These are phyloP conservation scores for Carduelis carduelis DNA, from an alignment of 2,797 vertebrate species.

Conservation along the genomic window DNA sequence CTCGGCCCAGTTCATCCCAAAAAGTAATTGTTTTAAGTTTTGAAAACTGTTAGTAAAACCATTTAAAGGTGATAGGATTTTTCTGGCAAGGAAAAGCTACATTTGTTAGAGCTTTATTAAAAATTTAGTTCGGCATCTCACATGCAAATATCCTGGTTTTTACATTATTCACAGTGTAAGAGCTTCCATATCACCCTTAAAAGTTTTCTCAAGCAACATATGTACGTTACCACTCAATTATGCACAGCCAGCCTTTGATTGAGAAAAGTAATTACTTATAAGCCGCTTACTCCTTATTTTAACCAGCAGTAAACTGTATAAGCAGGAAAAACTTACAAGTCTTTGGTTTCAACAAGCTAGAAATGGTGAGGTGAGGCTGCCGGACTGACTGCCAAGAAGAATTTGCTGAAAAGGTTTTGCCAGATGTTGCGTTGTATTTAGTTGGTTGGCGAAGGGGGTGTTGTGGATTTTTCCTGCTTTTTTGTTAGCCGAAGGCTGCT, in stretches of 20 bases:
- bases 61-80: slow-evolving; percentile 84
- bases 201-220: slow-evolving; percentile 84
- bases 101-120: slow-evolving; percentile 76
- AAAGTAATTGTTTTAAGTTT: slow-evolving; percentile 73
- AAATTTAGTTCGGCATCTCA: slow-evolving; percentile 80
- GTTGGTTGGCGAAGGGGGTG: slow-evolving; percentile 97
- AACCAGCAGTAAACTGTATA: slow-evolving; percentile 97
- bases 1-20: slow-evolving; percentile 80
- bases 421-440: slow-evolving; percentile 99
- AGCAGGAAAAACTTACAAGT: slow-evolving; percentile 99
- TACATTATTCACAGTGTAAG: slow-evolving; percentile 72
- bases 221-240: slow-evolving; percentile 85
- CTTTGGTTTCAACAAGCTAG: slow-evolving; percentile 99
- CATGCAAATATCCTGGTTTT: slow-evolving; percentile 76
- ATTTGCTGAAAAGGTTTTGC: slow-evolving; percentile 99
- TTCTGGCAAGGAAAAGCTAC: slow-evolving; percentile 76
- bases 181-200: slow-evolving; percentile 83
- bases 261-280: slow-evolving; percentile 87
- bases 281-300: slow-evolving; percentile 92
- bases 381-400: slow-evolving; percentile 99
- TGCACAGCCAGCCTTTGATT: slow-evolving; percentile 88
- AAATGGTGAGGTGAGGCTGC: slow-evolving; percentile 97
- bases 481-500: slow-evolving; percentile 97
- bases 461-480: slow-evolving; percentile 98
- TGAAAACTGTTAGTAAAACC: slow-evolving; percentile 83